These are phyloP conservation scores for Oscheius myriophilus DNA, from an alignment of 2,888 invertebrate genomes.

Conservation along the genomic window DNA sequence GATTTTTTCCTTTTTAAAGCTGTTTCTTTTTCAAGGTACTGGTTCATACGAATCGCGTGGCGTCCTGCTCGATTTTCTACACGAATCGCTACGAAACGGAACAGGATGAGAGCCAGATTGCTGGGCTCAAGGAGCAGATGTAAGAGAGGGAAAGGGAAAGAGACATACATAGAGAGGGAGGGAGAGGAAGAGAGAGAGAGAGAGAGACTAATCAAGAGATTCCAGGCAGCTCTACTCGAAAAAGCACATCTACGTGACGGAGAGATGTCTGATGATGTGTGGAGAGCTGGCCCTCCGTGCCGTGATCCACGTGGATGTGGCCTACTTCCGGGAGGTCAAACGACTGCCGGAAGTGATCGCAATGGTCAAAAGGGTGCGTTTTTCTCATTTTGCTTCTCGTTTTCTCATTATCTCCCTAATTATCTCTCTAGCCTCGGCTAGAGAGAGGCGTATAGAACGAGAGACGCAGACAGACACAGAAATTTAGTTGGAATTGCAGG, in stretches of 20 bases:
- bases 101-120: too few species aligned
- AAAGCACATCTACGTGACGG: slow-evolving; percentile 34
- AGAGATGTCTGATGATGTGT: slow-evolving; percentile 37
- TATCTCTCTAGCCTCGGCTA: background rate
- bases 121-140: too few species aligned
- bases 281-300: slow-evolving; percentile 37
- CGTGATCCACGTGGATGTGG: slow-evolving; percentile 25
- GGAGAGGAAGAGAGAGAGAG: background rate
- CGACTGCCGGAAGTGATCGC: slow-evolving; percentile 22
- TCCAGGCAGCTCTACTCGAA: slow-evolving; percentile 31
- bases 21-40: background rate
- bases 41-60: too few species aligned
- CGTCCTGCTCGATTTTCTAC: background rate
- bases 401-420: background rate
- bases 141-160: too few species aligned
- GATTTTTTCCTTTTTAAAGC: background rate
- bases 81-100: too few species aligned
- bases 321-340: slow-evolving; percentile 23
- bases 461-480: too few species aligned
- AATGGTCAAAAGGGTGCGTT: slow-evolving; percentile 5
- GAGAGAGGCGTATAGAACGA: too few species aligned
- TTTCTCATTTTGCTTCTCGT: background rate
- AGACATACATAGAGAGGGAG: background rate
- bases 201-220: too few species aligned
- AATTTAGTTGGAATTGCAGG: slow-evolving; percentile 5